Conservation (phyloP, 2,797 vertebrate species). For the Anguilla anguilla region DNA sequence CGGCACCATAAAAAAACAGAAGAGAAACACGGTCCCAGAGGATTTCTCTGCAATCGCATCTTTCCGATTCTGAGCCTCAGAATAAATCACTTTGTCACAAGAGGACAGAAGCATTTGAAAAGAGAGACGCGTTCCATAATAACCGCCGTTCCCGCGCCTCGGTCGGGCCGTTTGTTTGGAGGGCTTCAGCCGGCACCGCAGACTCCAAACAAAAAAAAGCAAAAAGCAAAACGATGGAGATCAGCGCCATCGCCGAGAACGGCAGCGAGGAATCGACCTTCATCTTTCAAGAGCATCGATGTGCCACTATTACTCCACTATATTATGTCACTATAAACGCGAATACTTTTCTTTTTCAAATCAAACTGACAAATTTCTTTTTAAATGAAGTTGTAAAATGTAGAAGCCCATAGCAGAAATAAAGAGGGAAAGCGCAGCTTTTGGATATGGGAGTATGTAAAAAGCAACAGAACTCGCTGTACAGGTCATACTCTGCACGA, state of each 20-base stretch:
- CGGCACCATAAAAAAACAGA: not conserved
- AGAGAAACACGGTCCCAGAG: not conserved
- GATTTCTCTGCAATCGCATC: not conserved
- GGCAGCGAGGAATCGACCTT: not conserved
- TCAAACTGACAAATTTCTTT: not conserved
- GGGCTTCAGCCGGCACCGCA: not conserved
- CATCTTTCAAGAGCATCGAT: not conserved
- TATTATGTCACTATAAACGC: not conserved
- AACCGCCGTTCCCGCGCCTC: not conserved
- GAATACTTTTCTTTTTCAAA: not conserved
- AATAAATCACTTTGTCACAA: not conserved
- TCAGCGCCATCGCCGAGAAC: not conserved
- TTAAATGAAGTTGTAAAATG: not conserved
- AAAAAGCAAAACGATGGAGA: not conserved
- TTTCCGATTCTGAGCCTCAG: not conserved
- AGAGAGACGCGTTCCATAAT: not conserved
- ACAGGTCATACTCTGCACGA: not conserved
- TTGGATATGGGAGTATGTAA: not conserved
- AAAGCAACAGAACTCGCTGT: not conserved
- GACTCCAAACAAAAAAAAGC: not conserved
- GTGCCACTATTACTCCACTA: not conserved
- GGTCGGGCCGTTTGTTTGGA: not conserved
- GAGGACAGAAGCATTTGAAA: not conserved
- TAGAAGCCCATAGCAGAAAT: not conserved
- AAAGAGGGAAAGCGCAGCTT: not conserved